Percentiles rank a stretch among this genome's conserved stretches.
These are phyloP conservation scores for Drosophila leontia DNA, from an alignment of 1,140 invertebrate species.

Conservation along the genomic window DNA sequence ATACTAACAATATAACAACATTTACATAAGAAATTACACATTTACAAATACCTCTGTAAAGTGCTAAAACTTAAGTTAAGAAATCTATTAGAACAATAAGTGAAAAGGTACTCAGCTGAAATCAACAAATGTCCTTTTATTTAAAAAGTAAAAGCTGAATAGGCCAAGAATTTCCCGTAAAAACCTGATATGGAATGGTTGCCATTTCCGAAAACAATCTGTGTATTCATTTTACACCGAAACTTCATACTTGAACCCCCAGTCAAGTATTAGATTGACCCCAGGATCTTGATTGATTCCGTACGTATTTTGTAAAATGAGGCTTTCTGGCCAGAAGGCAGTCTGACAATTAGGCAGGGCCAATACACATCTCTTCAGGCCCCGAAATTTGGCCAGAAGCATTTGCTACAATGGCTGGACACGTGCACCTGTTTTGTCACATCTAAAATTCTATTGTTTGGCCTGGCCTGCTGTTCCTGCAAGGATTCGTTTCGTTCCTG, in stretches of 20 bases:
- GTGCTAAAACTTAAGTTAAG: not conserved
- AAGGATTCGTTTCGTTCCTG: constrained; percentile 48
- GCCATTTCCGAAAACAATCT: not conserved
- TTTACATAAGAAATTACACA: too few species aligned
- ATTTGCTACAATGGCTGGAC: constrained; percentile 29
- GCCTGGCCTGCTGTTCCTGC: constrained; percentile 19
- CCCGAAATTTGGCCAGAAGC: constrained; percentile 13
- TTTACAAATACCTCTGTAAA: too few species aligned
- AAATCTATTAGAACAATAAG: too few species aligned
- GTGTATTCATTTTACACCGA: not conserved
- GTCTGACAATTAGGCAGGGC: constrained; percentile 40
- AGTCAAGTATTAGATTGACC: constrained; percentile 22
- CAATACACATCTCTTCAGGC: constrained; percentile 16
- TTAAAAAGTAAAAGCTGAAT: too few species aligned
- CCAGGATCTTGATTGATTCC: constrained; percentile 33
- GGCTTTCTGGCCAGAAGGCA: constrained; percentile 5
- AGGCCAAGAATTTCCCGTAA: not conserved
- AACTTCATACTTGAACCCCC: not conserved
- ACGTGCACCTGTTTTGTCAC: constrained; percentile 67
- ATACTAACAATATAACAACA: not conserved
- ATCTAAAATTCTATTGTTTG: constrained; percentile 80
- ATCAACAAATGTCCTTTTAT: not conserved
- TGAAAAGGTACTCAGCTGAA: not conserved
- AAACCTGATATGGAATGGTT: not conserved
- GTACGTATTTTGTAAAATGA: constrained; percentile 22